Evolutionary conservation across 37 sponge, comb jelly and placozoan genomes (phyloP), one percentile per base, ranked within the genome.

Genomic region (Beroe forskalii): DNA sequence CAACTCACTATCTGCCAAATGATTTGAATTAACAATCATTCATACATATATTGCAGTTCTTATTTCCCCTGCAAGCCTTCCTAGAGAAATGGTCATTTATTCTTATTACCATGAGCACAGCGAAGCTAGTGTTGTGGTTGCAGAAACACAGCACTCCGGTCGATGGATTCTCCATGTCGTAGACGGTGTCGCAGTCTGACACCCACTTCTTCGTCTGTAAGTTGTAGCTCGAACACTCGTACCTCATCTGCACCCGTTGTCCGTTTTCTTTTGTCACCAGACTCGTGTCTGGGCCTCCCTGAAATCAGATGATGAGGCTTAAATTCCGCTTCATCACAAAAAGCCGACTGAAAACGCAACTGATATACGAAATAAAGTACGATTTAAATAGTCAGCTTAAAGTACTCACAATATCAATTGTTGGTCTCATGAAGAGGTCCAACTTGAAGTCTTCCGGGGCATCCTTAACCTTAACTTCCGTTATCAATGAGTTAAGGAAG

Each of bases 81-180:
- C n/a, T n/a, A n/a, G n/a, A n/a, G n/a, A n/a, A n/a, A n/a, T n/a
- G n/a, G n/a, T n/a, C n/a, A n/a, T n/a, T n/a, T n/a, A n/a, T n/a
- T n/a, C n/a, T n/a, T n/a, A n/a, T n/a, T n/a, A 80, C 86, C 86
- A 80, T 80, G 30, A 80, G 86, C 14, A 80, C 86, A 41, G 86
- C 86, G 22, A 80, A 80, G 55, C 86, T 80, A 30, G 86, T 80
- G 86, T 80, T 80, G 30, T 80, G 86, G 30, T 39, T 24, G 55
- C 86, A 80, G 24, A 80, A 24, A 43, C 86, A 80, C 20, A 80
- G 44, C n/a, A 80, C 86, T 8, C 86, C 86, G 4, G n/a, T 22
- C 0, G 55, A 44, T 1, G 86, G 86, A 20, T 23, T 17, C 2
- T 22, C 55, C 24, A 9, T 42, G 31, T 80, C 48, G 86, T 80